phyloP scores from a whole-genome alignment of 2,113 vertebrate genomes.

The Heliornis fulica region DNA sequence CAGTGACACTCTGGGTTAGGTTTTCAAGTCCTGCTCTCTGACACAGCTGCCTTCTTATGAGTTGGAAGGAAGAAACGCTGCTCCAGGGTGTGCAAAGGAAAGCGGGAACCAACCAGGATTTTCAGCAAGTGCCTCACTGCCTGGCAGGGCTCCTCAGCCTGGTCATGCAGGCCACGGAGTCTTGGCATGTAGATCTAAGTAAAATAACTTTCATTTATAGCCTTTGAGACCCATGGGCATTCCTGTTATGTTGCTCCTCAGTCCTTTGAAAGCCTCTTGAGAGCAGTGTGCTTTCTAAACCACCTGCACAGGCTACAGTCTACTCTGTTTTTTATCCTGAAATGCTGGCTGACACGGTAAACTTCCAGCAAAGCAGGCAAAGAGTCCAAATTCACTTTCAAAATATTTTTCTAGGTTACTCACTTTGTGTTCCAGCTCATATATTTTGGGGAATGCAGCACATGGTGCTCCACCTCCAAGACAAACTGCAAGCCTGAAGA shows the following conservation, averaged over 20 bases:
- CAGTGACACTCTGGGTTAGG: not conserved
- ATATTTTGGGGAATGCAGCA: not conserved
- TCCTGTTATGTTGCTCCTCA: not conserved
- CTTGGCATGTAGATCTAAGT: not conserved
- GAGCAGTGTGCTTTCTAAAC: not conserved
- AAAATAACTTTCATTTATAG: not conserved
- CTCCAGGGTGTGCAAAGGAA: not conserved
- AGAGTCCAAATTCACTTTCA: not conserved
- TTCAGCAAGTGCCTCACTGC: not conserved
- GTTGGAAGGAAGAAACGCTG: not conserved
- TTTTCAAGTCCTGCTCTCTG: not conserved
- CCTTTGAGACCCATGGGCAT: not conserved
- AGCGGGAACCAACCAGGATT: not conserved
- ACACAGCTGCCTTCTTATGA: accelerated
- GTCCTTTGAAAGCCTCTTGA: not conserved
- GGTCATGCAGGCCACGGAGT: accelerated
- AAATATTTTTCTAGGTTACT: not conserved
- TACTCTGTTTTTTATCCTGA: not conserved
- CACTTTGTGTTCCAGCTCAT: not conserved
- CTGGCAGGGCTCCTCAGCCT: not conserved
- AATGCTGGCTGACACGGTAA: not conserved
- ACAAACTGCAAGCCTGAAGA: not conserved
- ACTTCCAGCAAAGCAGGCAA: not conserved
- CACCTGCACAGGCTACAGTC: too few species aligned
- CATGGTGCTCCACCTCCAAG: not conserved